Evolutionary conservation across 2,797 vertebrate species (phyloP), one percentile per base, ranked within the genome.

Genomic region (Myripristis jacobus): DNA sequence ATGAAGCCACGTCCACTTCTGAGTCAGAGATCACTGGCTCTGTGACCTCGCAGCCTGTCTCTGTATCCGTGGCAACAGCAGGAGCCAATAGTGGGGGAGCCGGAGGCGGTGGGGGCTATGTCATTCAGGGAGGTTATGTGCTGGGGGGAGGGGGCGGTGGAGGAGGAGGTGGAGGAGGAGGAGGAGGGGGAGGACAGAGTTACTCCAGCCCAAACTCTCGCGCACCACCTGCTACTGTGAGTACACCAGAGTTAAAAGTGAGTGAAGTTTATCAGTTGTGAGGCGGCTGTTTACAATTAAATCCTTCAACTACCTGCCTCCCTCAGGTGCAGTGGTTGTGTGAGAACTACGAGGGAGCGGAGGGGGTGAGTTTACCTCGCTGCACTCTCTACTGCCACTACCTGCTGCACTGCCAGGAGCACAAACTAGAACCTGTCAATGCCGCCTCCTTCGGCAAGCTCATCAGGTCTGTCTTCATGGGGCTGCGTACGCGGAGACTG

Each of bases 311-410:
- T 0, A 0, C 16, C 43, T 54, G 8, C 70, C 43, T 46, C 6
- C 56, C 18, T 1, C 77, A 98, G 97, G 95, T 97, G 52, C 96
- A 97, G 83, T 98, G 97, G 97, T 90, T 98, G 66, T 90, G 95
- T 82, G 97, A 98, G 48, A 98, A 98, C 90, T 98, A 98, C 0
- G 96, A 98, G 90, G 96, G 96, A 0, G 96, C 97, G 0, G 97
- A 98, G 90, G 97, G 97, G 0, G 97, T 98, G 85, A 97, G 96
- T 75, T 92, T 98, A 53, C 97, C 97, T 0, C 95, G 97, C 77
- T 96, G 95, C 91, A 97, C 96, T 48, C 96, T 98, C 11, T 98
- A 97, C 91, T 97, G 96, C 91, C 97, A 98, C 88, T 98, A 97
- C 86, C 91, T 98, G 83, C 92, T 97, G 81, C 97, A 98, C 91